Evolutionary conservation across 2,113 vertebrate genomes (phyloP).

Genomic region (Anguilla japonica): DNA sequence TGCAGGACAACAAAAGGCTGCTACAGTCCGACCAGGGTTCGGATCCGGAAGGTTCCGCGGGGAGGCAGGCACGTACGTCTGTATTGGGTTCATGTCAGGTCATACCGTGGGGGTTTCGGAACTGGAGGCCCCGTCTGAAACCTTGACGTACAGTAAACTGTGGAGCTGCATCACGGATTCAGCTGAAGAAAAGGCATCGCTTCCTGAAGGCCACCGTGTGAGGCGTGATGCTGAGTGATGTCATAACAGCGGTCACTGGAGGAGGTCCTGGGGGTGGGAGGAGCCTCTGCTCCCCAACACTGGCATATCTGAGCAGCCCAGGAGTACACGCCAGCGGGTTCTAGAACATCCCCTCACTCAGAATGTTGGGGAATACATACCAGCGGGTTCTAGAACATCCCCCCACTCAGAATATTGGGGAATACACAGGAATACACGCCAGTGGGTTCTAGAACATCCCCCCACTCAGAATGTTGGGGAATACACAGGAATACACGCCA

Average conservation of each 20-base stretch:
- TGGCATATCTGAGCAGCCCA: background rate
- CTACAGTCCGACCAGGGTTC: constrained; percentile 62
- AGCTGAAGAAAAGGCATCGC: background rate
- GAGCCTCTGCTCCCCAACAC: background rate
- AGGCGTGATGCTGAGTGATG: background rate
- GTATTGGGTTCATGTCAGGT: background rate
- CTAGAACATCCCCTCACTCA: background rate
- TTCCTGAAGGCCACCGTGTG: background rate
- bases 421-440: too few relatives aligned
- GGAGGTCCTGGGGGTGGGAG: background rate
- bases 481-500: too few relatives aligned
- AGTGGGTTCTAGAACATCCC: too few relatives aligned
- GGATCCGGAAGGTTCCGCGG: constrained; percentile 34
- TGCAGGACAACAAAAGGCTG: constrained; percentile 71
- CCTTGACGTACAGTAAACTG: background rate
- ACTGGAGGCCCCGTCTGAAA: background rate
- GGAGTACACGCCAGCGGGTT: background rate
- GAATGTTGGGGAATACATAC: background rate
- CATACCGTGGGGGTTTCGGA: background rate
- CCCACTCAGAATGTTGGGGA: too few relatives aligned
- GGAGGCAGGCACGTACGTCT: background rate
- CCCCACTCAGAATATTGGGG: background rate
- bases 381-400: background rate
- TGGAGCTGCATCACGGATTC: background rate
- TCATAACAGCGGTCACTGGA: background rate